A percentile compares a stretch with the other conserved stretches of the same genome.
phyloP scores from a whole-genome alignment of 2,888 invertebrate genomes.

The Nymphalis c-album region DNA sequence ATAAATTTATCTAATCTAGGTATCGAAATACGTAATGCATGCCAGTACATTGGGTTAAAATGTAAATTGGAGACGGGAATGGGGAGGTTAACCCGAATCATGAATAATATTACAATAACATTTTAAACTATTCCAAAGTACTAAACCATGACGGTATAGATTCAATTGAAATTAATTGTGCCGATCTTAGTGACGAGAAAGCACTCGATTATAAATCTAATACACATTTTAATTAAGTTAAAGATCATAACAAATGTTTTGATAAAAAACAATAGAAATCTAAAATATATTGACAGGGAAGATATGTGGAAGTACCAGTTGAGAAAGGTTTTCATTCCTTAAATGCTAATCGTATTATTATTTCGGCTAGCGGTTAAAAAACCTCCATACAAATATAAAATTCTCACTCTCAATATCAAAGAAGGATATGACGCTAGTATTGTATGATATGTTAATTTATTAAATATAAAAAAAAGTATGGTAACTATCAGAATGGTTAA shows the following conservation, averaged over 20 bases:
- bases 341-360: conserved; percentile 29
- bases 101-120: conserved; percentile 48
- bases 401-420: conserved; percentile 54
- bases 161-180: conserved; percentile 19
- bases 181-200: conserved; percentile 3
- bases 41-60: conserved; percentile 42
- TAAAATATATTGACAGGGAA: conserved; percentile 14
- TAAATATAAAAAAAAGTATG: conserved; percentile 13
- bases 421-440: conserved; percentile 59
- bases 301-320: conserved; percentile 25
- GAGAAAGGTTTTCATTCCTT: conserved; percentile 19
- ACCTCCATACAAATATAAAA: conserved; percentile 56
- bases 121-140: conserved; percentile 52
- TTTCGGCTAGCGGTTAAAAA: conserved; percentile 13
- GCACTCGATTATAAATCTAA: neutral
- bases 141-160: conserved; percentile 14
- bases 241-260: conserved; percentile 3
- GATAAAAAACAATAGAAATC: neutral
- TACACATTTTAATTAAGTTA: neutral
- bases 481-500: neutral
- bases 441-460: conserved; percentile 64
- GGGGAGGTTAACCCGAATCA: conserved; percentile 52
- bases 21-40: conserved; percentile 18
- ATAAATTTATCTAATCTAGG: conserved; percentile 42
- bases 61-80: conserved; percentile 51